A percentile compares a stretch with the other conserved stretches of the same genome.
These are phyloP conservation scores for Clinocottus analis DNA, from an alignment of 2,113 vertebrate genomes.

Conservation along the genomic window DNA sequence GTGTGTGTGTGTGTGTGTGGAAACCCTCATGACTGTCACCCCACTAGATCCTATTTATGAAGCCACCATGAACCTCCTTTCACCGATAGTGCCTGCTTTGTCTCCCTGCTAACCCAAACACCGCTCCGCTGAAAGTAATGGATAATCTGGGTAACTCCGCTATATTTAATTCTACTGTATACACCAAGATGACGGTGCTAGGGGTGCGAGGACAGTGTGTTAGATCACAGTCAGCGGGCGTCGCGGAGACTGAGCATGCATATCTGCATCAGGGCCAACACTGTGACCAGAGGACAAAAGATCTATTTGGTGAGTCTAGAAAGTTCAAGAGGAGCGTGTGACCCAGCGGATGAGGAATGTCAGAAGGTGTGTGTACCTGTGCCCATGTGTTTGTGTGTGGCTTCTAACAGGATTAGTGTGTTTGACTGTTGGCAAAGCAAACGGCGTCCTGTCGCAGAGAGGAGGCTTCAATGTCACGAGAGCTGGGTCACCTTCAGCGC, in stretches of 20 bases:
- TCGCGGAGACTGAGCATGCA: slow-evolving; percentile 30
- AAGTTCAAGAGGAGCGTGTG: background rate
- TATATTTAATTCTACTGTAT: slow-evolving; percentile 9
- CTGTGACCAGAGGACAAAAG: background rate
- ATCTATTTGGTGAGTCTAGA: slow-evolving; percentile 7
- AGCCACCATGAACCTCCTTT: slow-evolving; percentile 9
- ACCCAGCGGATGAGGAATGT: slow-evolving; percentile 19
- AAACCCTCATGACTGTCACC: slow-evolving; percentile 12
- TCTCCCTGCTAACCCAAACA: slow-evolving; percentile 48
- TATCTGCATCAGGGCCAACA: background rate
- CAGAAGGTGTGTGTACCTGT: slow-evolving; percentile 18
- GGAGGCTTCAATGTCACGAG: slow-evolving; percentile 61
- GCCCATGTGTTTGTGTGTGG: slow-evolving; percentile 27
- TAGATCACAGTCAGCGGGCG: slow-evolving; percentile 21
- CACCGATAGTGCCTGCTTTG: background rate
- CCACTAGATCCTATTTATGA: slow-evolving; percentile 25
- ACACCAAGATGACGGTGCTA: slow-evolving; percentile 23
- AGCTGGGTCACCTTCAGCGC: slow-evolving; percentile 56
- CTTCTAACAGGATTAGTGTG: slow-evolving; percentile 74
- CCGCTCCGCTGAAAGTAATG: background rate
- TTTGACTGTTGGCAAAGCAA: slow-evolving; percentile 76
- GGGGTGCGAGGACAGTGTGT: slow-evolving; percentile 3
- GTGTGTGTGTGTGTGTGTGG: background rate
- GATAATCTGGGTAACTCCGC: background rate
- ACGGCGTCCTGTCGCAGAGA: slow-evolving; percentile 41